A percentile compares a stretch with the other conserved stretches of the same genome.
phyloP scores from a whole-genome alignment of 2,888 invertebrate species.

The Hirtodrosophila trivittata region DNA sequence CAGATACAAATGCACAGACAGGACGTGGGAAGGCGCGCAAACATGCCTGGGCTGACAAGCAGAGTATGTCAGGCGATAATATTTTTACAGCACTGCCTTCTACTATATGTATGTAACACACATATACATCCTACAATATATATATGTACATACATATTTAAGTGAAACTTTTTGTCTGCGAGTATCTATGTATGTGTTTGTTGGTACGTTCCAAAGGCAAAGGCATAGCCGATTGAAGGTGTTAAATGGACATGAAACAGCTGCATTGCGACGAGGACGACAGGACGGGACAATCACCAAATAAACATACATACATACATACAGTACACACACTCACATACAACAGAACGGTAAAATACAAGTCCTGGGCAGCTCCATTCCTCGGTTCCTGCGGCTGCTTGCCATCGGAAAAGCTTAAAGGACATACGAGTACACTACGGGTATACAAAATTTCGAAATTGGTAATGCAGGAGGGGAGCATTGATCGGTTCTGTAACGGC shows the following conservation, averaged over 20 bases:
- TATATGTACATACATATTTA: slow-evolving; percentile 27
- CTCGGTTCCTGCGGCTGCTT: slow-evolving; percentile 1
- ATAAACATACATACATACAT: slow-evolving; percentile 51
- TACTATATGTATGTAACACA: slow-evolving; percentile 16
- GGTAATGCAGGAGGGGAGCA: slow-evolving; percentile 64
- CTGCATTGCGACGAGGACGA: slow-evolving; percentile 71
- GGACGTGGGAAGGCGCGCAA: slow-evolving; percentile 55
- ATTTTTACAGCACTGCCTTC: slow-evolving; percentile 53
- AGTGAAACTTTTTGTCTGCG: slow-evolving; percentile 21
- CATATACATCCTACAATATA: slow-evolving; percentile 12
- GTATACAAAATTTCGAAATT: slow-evolving; percentile 56
- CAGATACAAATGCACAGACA: slow-evolving; percentile 44
- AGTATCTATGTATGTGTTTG: slow-evolving; percentile 39
- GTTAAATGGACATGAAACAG: slow-evolving; percentile 81
- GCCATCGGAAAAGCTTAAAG: slow-evolving; percentile 69
- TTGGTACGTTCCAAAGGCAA: slow-evolving; percentile 29
- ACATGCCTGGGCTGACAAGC: slow-evolving; percentile 55
- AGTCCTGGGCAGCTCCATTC: background rate
- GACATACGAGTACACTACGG: slow-evolving; percentile 53
- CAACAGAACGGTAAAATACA: background rate
- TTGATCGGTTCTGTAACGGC: slow-evolving; percentile 52
- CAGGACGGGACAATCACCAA: slow-evolving; percentile 67
- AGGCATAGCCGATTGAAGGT: slow-evolving; percentile 67
- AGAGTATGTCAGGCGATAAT: slow-evolving; percentile 61
- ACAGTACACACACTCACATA: slow-evolving; percentile 1